Evolutionary conservation across 1,140 invertebrate genomes (phyloP).

Genomic region (Agrypnia vestita): DNA sequence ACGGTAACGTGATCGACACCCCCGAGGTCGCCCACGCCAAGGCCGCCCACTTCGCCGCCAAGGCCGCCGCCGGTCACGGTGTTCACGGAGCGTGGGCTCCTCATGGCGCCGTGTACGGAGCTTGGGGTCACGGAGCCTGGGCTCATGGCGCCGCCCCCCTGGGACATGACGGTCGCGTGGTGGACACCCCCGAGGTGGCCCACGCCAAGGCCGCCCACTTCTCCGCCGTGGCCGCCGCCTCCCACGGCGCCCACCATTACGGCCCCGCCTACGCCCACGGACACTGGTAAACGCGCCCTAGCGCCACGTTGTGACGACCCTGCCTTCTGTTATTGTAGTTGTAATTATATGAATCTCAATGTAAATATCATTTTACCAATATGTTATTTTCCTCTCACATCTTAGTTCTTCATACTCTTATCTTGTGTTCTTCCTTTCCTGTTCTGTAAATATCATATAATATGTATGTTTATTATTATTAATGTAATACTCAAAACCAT

Average conservation of each 20-base stretch:
- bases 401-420: no score
- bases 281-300: constrained; percentile 19
- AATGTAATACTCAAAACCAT: constrained; percentile 1
- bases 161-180: constrained; percentile 51
- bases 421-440: not conserved
- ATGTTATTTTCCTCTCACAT: not conserved
- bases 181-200: constrained; percentile 69
- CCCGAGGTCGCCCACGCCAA: constrained; percentile 63
- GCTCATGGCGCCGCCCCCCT: constrained; percentile 43
- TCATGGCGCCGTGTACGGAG: constrained; percentile 45
- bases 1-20: constrained; percentile 46
- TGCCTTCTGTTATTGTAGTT: constrained; percentile 24
- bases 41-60: constrained; percentile 62
- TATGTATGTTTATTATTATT: constrained; percentile 17
- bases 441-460: not conserved
- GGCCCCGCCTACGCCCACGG: not conserved
- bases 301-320: not conserved
- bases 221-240: constrained; percentile 61
- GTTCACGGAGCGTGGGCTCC: constrained; percentile 32
- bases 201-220: constrained; percentile 71
- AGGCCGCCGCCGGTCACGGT: constrained; percentile 64
- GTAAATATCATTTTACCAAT: constrained; percentile 2
- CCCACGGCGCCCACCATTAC: constrained; percentile 1
- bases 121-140: constrained; percentile 13
- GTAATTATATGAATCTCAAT: constrained; percentile 5